Conservation (phyloP, 2,113 vertebrate genomes). For the Grantiella picta region DNA sequence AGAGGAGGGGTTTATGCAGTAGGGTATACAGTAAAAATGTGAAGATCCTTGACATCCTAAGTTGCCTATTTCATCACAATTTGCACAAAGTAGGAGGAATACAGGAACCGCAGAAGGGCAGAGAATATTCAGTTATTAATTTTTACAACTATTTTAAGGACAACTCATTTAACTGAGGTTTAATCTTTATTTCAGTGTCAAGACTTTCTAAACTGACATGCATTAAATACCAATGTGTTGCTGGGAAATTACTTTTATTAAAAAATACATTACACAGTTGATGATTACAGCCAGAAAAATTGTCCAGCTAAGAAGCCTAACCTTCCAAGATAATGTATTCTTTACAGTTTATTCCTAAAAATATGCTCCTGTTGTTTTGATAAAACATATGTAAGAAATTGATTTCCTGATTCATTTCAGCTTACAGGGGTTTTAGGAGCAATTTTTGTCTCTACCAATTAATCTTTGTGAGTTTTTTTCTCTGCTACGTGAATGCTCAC, state of each 20-base stretch:
- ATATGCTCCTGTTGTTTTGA: not conserved
- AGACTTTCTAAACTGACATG: slow-evolving; percentile 24
- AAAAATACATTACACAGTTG: not conserved
- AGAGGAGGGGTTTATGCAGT: not conserved
- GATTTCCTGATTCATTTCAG: not conserved
- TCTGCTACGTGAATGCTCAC: not conserved
- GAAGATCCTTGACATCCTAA: not conserved
- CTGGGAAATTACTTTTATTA: not conserved
- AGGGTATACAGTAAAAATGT: not conserved
- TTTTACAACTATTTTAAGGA: not conserved
- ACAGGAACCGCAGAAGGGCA: not conserved
- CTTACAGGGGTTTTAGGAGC: not conserved
- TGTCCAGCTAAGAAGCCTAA: not conserved
- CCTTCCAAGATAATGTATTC: not conserved
- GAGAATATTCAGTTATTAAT: not conserved
- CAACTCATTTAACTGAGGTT: not conserved
- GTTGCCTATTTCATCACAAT: not conserved
- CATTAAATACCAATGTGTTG: slow-evolving; percentile 37
- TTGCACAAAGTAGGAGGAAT: not conserved
- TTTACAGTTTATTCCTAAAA: slow-evolving; percentile 26
- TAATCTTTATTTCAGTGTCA: slow-evolving; percentile 6
- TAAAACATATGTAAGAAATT: not conserved
- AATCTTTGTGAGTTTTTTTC: not conserved
- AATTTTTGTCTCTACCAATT: slow-evolving; percentile 32
- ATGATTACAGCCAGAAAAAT: slow-evolving; percentile 23